Evolutionary conservation across 2,888 invertebrate species (phyloP).

Genomic region (Plusia festucae): DNA sequence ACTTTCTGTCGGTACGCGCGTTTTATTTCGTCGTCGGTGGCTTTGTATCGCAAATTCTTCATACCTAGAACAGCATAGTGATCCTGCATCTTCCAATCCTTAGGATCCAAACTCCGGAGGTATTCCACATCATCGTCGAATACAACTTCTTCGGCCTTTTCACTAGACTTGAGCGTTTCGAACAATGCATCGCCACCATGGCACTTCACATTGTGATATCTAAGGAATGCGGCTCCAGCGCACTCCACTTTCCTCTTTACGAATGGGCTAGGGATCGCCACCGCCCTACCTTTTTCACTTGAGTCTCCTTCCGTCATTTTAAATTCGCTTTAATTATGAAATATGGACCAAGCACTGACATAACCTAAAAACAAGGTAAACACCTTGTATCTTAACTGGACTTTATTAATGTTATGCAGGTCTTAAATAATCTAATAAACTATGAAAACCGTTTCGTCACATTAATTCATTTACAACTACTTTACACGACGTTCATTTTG

Average conservation of each 20-base stretch:
- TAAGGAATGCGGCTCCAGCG: constrained; percentile 85
- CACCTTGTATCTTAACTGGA: constrained; percentile 55
- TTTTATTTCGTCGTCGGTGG: constrained; percentile 97
- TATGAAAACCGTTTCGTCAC: constrained; percentile 35
- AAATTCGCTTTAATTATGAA: constrained; percentile 69
- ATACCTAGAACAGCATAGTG: constrained; percentile 99
- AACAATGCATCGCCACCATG: constrained; percentile 84
- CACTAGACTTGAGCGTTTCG: constrained; percentile 79
- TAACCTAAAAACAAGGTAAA: constrained; percentile 81
- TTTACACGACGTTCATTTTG: constrained; percentile 58
- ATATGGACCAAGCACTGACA: constrained; percentile 80
- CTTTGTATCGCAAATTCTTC: constrained; percentile 94
- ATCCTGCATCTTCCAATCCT: constrained; percentile 99
- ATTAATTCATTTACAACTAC: constrained; percentile 47
- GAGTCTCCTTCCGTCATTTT: constrained; percentile 83
- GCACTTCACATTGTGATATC: constrained; percentile 85
- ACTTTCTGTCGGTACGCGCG: constrained; percentile 94
- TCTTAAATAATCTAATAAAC: constrained; percentile 29
- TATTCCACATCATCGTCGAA: constrained; percentile 94
- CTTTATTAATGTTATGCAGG: constrained; percentile 35
- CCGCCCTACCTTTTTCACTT: constrained; percentile 70
- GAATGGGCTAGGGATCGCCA: constrained; percentile 77
- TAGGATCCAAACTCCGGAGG: constrained; percentile 96
- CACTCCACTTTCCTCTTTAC: constrained; percentile 85
- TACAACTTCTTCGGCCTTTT: constrained; percentile 82